Evolutionary conservation across 2,113 vertebrate genomes (phyloP), one percentile per base, ranked within the genome.

Genomic region (Terrapene triunguis): DNA sequence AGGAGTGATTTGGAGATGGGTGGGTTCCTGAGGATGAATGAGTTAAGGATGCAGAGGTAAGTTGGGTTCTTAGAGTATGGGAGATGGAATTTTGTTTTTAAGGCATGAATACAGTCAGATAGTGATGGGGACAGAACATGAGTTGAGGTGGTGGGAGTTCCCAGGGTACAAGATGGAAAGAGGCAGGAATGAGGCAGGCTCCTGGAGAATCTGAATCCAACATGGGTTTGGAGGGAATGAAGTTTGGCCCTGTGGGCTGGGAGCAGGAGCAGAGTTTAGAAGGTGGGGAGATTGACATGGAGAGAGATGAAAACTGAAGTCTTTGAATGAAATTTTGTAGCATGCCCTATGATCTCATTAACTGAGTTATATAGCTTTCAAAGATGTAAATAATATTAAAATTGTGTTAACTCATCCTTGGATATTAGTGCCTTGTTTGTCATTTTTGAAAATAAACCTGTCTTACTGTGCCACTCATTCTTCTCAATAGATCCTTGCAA

Each of bases 391-490:
- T 35, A 51, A 10, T 32, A 87, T 83, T 72, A 50, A 59, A 57
- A 47, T 59, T 44, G 44, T 24, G 22, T 51, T 19, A 5, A 72
- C 50, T 80, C 72, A 19, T 80, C 22, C 80, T 72, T 72, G 9
- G 8, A 79, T 35, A 62, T 62, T 35, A 62, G 59, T 62, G 59
- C 59, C 32, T 62, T n/a, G 16, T 38, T 29, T 0, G 0, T 47
- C 65, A 65, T 90, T 84, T 44, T 74, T 29, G 11, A 3, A 38
- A 51, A 62, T 16, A 62, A 80, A 51, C 8, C 22, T 80, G n/a
- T 51, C 9, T 0, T 0, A 38, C 57, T 51, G 42, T 74, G 29
- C 14, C 19, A 80, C 2, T 74, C 7, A 10, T n/a, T 69, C 65
- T n/a, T 87, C 80, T 84, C 80, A 44, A 51, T 24, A 44, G 57